These are phyloP conservation scores for Varroa destructor DNA, from an alignment of 1,140 invertebrate species.

Conservation along the genomic window DNA sequence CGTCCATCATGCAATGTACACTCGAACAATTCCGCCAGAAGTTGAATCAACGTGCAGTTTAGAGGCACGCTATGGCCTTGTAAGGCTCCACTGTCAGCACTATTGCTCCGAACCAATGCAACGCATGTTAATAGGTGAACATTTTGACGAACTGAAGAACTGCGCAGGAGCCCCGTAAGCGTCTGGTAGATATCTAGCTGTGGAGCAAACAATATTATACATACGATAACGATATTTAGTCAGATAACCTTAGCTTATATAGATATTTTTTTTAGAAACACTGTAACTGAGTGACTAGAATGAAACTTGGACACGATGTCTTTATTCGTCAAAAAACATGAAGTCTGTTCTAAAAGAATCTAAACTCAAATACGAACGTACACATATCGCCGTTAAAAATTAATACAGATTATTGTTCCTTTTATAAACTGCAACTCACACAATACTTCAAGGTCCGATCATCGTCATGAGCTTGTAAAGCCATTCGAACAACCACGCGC, in stretches of 20 bases:
- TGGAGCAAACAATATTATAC: neutral
- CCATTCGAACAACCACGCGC: slow-evolving; percentile 1
- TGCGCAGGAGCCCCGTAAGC: neutral
- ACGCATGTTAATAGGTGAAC: slow-evolving; percentile 8
- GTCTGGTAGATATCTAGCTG: slow-evolving; percentile 15
- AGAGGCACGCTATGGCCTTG: slow-evolving; percentile 2
- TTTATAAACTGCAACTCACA: neutral
- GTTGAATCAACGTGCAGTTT: slow-evolving; percentile 5
- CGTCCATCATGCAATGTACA: neutral
- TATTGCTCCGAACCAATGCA: neutral
- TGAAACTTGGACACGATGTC: no score
- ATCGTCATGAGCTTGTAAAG: slow-evolving; percentile 7
- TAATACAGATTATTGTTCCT: no score
- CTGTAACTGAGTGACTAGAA: no score
- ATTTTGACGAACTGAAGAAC: neutral
- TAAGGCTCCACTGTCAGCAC: no score
- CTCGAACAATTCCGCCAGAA: slow-evolving; percentile 11
- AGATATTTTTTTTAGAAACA: no score
- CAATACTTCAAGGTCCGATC: slow-evolving; percentile 8
- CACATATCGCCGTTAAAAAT: no score
- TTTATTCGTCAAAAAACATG: no score
- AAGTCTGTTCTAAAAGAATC: no score
- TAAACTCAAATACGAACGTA: no score
- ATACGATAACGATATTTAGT: neutral
- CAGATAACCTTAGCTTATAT: neutral